phyloP scores from a whole-genome alignment of 1,140 invertebrate genomes.

The Drosophila melanica region DNA sequence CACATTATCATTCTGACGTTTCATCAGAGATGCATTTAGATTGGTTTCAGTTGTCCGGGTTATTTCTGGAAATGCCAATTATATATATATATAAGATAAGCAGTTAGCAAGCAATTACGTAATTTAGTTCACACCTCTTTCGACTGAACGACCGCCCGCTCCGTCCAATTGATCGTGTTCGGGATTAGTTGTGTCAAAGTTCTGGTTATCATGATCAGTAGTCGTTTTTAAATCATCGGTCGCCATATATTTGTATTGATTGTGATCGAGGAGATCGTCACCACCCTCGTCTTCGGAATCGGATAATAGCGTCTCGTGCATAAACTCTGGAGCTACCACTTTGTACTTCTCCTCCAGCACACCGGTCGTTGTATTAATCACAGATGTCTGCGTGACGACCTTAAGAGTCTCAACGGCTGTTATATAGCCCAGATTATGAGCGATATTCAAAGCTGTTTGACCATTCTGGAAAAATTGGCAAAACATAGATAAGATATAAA shows the following conservation, averaged over 20 bases:
- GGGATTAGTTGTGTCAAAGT: constrained; percentile 71
- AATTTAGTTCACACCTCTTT: constrained; percentile 38
- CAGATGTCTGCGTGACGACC: constrained; percentile 96
- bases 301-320: constrained; percentile 99
- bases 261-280: constrained; percentile 84
- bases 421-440: constrained; percentile 98
- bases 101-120: background rate
- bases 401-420: constrained; percentile 98
- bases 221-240: constrained; percentile 70
- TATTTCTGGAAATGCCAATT: constrained; percentile 20
- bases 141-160: background rate
- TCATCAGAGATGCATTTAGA: constrained; percentile 17
- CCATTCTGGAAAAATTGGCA: constrained; percentile 89
- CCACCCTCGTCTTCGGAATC: constrained; percentile 99
- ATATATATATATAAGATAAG: background rate
- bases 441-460: constrained; percentile 97
- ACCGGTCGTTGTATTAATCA: constrained; percentile 88
- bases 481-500: background rate
- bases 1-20: constrained; percentile 87
- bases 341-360: constrained; percentile 93
- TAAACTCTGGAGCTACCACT: constrained; percentile 98
- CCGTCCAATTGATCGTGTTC: constrained; percentile 50
- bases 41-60: background rate
- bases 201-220: constrained; percentile 61
- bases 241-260: constrained; percentile 83